Evolutionary conservation across 2,113 vertebrate genomes (phyloP).

Genomic region (Notiomystis cincta): DNA sequence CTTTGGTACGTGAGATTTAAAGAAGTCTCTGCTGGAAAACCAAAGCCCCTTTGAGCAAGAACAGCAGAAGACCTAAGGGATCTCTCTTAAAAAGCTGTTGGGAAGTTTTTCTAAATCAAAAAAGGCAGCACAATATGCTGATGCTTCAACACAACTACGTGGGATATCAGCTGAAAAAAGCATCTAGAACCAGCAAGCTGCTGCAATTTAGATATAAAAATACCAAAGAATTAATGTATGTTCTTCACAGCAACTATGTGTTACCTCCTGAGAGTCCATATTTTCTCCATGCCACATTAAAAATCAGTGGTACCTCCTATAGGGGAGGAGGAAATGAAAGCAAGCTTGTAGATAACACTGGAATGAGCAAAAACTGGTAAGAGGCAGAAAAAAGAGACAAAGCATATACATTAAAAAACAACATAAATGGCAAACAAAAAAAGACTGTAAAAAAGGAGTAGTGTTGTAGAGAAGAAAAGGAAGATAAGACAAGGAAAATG

Average conservation of each 20-base stretch:
- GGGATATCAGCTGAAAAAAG: neutral
- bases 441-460: neutral
- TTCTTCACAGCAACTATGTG: neutral
- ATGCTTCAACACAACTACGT: neutral
- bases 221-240: neutral
- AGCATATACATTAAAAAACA: neutral
- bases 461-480: neutral
- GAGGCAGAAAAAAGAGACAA: neutral
- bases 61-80: neutral
- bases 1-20: neutral
- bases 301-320: neutral
- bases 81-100: neutral
- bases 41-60: neutral
- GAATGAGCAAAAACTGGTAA: neutral
- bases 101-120: neutral
- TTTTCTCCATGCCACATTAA: neutral
- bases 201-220: neutral
- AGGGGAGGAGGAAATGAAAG: neutral
- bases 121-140: neutral
- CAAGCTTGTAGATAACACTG: neutral
- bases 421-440: neutral
- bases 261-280: neutral
- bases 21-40: neutral
- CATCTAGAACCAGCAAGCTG: neutral
- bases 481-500: neutral